Base-by-base conservation (phyloP, 2,113 vertebrate species). In the Canis aureus region DNA sequence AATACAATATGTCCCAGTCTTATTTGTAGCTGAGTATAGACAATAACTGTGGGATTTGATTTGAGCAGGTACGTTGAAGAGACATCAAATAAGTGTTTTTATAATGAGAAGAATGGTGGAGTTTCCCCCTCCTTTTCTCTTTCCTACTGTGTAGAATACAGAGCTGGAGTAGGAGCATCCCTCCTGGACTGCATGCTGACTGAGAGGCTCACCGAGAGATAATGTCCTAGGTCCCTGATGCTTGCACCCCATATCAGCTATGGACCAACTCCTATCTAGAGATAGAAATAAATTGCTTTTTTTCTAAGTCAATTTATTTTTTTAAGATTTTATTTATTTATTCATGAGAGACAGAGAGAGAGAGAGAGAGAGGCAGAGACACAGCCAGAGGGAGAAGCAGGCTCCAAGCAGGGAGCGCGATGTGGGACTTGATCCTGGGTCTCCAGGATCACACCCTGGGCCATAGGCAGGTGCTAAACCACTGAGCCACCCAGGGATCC, bases 251-350 rank as follows among this genome's bases (percentile, higher is more conserved):
- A 38, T 10, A 74, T 17, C 43, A 49, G 2, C 12, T 49, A 5
- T 49, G 22, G 38, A 27, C 38, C 25, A 78, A 22, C n/a, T 76
- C 59, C 32, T 55, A 55, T 29, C 12, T 66, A 35, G 8, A 64
- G 16, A 57, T 9, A 86, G 59, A 66, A 66, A 35, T n/a, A 79
- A 71, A 69, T 25, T 97, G 71, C 59, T 88, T 69, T 43, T 67
- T 29, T 53, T 97, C 89, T 95, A 66, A 57, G 43, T 86, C 91
- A 86, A 76, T 98, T 97, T 90, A 69, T 74, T 71, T 2, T 93
- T 97, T 87, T 95, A 66, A 57, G 43, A 43, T 1, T 43, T 43
- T 43, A 43, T 43, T 43, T 43, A 43, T 43, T 43, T 43, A 43
- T 43, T 43, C 43, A 43, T 43, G 43, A 7, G 43, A 43, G 43